Evolutionary conservation across 1,140 invertebrate genomes (phyloP).

Genomic region (Atta colombica): DNA sequence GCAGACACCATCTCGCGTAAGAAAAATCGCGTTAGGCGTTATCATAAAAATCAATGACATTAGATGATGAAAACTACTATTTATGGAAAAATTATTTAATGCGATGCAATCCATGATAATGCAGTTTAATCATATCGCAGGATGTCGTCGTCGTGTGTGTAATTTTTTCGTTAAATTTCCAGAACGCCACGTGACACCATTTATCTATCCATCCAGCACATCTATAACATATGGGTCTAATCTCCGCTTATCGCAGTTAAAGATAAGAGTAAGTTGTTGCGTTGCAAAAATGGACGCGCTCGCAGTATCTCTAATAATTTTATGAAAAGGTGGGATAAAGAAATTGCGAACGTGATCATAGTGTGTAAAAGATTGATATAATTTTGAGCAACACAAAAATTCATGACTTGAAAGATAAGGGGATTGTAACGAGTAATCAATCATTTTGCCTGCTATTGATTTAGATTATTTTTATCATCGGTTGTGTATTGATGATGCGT

Average conservation of each 20-base stretch:
- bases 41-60: neutral
- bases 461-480: conserved; percentile 26
- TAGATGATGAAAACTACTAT: neutral
- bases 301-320: conserved; percentile 71
- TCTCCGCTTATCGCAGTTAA: conserved; percentile 73
- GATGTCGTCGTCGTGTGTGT: neutral
- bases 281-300: conserved; percentile 64
- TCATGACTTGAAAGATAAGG: conserved; percentile 21
- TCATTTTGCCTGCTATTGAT: conserved; percentile 46
- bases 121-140: neutral
- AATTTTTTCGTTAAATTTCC: conserved; percentile 61
- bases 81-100: neutral
- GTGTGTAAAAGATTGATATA: conserved; percentile 12
- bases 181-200: conserved; percentile 55
- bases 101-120: neutral
- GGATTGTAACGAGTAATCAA: neutral
- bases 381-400: conserved; percentile 37
- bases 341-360: neutral
- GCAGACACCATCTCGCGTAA: neutral
- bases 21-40: neutral
- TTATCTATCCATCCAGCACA: conserved; percentile 71
- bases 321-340: conserved; percentile 34
- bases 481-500: neutral
- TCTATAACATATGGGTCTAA: conserved; percentile 77
- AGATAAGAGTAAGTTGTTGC: conserved; percentile 73